Evolutionary conservation across 2,113 vertebrate genomes (phyloP).

Genomic region (Emydura subglobosa): DNA sequence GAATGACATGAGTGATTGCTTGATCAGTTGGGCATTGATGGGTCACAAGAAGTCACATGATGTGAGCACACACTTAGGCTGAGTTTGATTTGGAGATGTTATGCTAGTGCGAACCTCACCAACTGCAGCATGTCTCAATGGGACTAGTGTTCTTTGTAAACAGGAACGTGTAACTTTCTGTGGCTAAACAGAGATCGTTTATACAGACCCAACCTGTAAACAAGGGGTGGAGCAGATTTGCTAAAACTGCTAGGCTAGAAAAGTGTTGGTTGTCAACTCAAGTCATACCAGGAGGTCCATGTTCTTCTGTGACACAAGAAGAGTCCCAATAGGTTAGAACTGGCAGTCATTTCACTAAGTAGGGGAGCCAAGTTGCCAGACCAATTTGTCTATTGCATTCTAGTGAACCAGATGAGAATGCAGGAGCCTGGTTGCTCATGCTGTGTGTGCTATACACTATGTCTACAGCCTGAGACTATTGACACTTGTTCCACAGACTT

Average conservation of each 20-base stretch:
- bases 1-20: background rate
- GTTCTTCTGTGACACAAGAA: background rate
- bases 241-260: background rate
- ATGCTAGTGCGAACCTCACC: background rate
- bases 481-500: background rate
- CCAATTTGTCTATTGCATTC: background rate
- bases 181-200: background rate
- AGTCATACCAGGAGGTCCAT: background rate
- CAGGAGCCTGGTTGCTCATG: background rate
- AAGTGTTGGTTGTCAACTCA: background rate
- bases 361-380: background rate
- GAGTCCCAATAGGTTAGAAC: background rate
- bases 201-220: background rate
- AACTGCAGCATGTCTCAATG: background rate
- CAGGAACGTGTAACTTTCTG: background rate
- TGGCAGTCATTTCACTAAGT: background rate
- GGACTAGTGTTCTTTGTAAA: background rate
- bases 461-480: background rate
- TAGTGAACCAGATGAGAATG: background rate
- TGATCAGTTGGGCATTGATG: background rate
- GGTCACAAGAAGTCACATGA: background rate
- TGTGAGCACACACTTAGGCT: background rate
- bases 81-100: background rate
- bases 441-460: background rate
- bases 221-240: background rate